Conservation (phyloP, 1,140 invertebrate genomes). For the Dendroctonus ponderosae region DNA sequence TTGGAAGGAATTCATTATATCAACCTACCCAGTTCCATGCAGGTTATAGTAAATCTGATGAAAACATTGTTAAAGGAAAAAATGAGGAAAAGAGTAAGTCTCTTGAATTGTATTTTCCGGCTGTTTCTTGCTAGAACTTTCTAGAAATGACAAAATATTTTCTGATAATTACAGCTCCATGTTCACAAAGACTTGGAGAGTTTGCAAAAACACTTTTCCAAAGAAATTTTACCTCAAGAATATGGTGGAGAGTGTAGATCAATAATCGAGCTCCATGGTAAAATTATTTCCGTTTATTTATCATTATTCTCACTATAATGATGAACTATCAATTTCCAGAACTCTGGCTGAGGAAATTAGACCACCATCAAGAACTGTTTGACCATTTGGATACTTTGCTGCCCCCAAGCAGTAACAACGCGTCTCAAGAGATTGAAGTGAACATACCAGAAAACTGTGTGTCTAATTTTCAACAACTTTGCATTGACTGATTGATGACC, state of each 20-base stretch:
- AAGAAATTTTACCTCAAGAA: slow-evolving; percentile 46
- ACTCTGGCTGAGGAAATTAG: slow-evolving; percentile 30
- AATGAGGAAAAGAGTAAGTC: slow-evolving; percentile 53
- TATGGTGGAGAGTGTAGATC: slow-evolving; percentile 45
- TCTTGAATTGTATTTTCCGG: neutral
- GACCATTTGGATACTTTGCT: slow-evolving; percentile 31
- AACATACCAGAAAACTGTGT: no score
- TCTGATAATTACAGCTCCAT: slow-evolving; percentile 17
- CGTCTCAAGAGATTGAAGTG: no score
- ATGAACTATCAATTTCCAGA: slow-evolving; percentile 29
- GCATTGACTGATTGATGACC: no score
- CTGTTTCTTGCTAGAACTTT: neutral
- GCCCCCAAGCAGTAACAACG: neutral
- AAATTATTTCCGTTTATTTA: neutral
- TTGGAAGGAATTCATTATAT: slow-evolving; percentile 58
- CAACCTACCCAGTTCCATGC: slow-evolving; percentile 54
- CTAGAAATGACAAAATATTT: neutral
- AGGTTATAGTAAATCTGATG: slow-evolving; percentile 54
- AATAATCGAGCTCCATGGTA: slow-evolving; percentile 44
- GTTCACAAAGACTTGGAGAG: slow-evolving; percentile 23
- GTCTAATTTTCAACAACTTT: no score
- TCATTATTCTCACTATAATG: no score
- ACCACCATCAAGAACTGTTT: slow-evolving; percentile 26
- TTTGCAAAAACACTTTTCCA: slow-evolving; percentile 37
- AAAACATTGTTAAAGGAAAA: slow-evolving; percentile 55